Evolutionary conservation across 2,888 invertebrate species (phyloP).

Genomic region (Clostera curtula): DNA sequence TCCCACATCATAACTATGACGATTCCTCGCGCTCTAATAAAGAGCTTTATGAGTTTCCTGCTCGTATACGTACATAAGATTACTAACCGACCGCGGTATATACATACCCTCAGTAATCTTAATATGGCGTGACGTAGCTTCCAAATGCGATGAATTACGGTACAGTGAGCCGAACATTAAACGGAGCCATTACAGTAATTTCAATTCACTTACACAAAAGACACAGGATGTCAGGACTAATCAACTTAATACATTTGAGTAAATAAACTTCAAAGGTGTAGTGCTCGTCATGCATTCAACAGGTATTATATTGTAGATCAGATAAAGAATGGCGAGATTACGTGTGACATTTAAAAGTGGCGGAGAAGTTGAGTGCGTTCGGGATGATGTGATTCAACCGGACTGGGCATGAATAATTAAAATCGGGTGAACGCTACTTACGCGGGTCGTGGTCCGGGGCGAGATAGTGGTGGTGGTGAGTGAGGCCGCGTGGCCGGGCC

Average conservation of each 20-base stretch:
- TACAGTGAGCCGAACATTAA: slow-evolving; percentile 4
- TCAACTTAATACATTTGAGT: slow-evolving; percentile 22
- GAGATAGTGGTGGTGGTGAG: slow-evolving; percentile 48
- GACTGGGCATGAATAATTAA: slow-evolving; percentile 37
- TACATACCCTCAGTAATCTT: slow-evolving; percentile 3
- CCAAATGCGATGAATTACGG: slow-evolving; percentile 5
- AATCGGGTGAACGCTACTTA: slow-evolving; percentile 53
- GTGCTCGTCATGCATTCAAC: slow-evolving; percentile 57
- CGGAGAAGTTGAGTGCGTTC: slow-evolving; percentile 18
- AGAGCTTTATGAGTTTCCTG: slow-evolving; percentile 7
- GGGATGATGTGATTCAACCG: slow-evolving; percentile 16
- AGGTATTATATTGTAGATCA: slow-evolving; percentile 47
- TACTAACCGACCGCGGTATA: slow-evolving; percentile 3
- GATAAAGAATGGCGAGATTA: slow-evolving; percentile 34
- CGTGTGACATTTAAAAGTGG: slow-evolving; percentile 15
- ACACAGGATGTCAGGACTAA: slow-evolving; percentile 12
- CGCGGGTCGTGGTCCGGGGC: slow-evolving; percentile 44
- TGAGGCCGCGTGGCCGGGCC: slow-evolving; percentile 70
- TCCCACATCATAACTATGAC: slow-evolving; percentile 6
- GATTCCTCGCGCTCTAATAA: slow-evolving; percentile 3
- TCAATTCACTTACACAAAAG: slow-evolving; percentile 6
- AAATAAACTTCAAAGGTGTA: slow-evolving; percentile 17
- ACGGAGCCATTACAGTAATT: slow-evolving; percentile 14
- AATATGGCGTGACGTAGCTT: slow-evolving; percentile 4
- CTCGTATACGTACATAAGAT: slow-evolving; percentile 3